Base-by-base conservation (phyloP, 2,888 invertebrate species). In the Eumacrocentrus americanus region DNA sequence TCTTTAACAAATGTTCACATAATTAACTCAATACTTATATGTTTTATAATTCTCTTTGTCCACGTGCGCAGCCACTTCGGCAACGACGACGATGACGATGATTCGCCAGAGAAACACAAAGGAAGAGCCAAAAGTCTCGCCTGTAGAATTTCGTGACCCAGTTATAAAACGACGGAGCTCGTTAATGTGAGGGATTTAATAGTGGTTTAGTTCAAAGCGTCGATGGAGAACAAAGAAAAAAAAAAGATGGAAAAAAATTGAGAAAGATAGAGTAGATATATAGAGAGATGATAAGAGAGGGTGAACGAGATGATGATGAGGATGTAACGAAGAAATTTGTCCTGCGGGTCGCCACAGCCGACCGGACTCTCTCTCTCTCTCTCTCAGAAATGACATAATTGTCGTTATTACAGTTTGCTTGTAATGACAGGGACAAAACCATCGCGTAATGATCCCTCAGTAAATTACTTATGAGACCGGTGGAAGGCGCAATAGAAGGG, bases 331-430 rank as follows among this genome's bases (percentile, higher is more conserved):
- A 72, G 71, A 65, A 57, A 74, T 72, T n/a, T 75, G 74, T 74
- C 66, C 54, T 38, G 62, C 52, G 51, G 64, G 61, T 69, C 71
- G 66, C 73, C 65, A 68, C 67, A 67, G 74, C 73, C 73, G 72
- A 69, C 75, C 68, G 71, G 70, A 75, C 76, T 72, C 75, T 73
- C 61, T 9, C 29, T 29, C 29, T 6, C 9, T 9, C 47, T 67
- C 72, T n/a, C n/a, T n/a, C n/a, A n/a, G n/a, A 72, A 74, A 78
- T 72, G 71, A 73, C 74, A 75, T 78, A 77, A 78, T 78, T 76
- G 75, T 78, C 71, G 70, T 76, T 76, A 77, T 78, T 78, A 76
- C 68, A 71, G 69, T 72, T 75, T 71, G 72, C 64, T 72, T 76
- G 72, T 75, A 74, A 75, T 74, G 71, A 71, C 66, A 67, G 68